Conservation (phyloP, 2,888 invertebrate genomes). For the Iselma pallidipennis region DNA sequence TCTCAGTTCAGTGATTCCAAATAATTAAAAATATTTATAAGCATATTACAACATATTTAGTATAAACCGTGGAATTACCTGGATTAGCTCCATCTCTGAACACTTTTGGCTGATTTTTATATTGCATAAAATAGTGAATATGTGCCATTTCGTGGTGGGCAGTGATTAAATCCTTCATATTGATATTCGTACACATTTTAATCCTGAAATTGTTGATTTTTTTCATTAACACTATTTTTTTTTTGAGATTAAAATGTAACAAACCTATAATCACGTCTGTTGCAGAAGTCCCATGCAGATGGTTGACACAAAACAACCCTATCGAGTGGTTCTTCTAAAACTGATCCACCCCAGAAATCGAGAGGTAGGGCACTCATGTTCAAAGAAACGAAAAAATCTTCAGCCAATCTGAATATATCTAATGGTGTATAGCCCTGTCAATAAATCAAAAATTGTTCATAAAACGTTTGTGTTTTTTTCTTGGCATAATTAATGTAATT, state of each 20-base stretch:
- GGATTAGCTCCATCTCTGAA: slow-evolving; percentile 93
- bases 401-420: slow-evolving; percentile 83
- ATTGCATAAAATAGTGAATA: slow-evolving; percentile 85
- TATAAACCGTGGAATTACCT: slow-evolving; percentile 59
- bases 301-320: slow-evolving; percentile 84
- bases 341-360: slow-evolving; percentile 86
- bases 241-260: not conserved
- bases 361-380: slow-evolving; percentile 85
- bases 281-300: slow-evolving; percentile 94
- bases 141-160: slow-evolving; percentile 94
- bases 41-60: not conserved
- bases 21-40: no score
- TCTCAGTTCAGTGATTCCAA: no score
- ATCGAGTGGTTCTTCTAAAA: slow-evolving; percentile 79
- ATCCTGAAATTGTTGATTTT: slow-evolving; percentile 76
- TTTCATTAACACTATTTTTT: slow-evolving; percentile 14
- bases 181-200: slow-evolving; percentile 85
- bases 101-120: slow-evolving; percentile 79
- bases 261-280: slow-evolving; percentile 82
- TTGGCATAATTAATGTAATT: not conserved
- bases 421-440: slow-evolving; percentile 76
- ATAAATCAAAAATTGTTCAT: not conserved
- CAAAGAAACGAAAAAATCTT: slow-evolving; percentile 89
- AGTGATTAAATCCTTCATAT: slow-evolving; percentile 83
- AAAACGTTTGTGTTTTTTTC: not conserved